These are phyloP conservation scores for Muntiacus reevesi DNA, from an alignment of 2,113 vertebrate genomes.

Conservation along the genomic window DNA sequence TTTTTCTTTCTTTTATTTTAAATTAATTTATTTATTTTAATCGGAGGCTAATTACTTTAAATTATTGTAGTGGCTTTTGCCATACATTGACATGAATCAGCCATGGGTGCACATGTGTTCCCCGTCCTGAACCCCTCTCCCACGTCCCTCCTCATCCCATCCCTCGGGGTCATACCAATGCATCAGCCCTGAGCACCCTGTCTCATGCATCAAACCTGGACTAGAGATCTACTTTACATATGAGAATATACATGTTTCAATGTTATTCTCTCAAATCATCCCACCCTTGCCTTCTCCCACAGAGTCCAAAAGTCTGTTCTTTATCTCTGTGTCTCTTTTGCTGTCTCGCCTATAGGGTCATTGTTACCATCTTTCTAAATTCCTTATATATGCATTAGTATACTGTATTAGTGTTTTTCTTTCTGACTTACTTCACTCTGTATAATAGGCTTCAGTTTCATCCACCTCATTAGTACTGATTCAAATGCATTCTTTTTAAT, in stretches of 20 bases:
- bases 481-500: not conserved
- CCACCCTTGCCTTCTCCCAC: not conserved
- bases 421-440: not conserved
- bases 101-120: not conserved
- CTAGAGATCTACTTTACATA: not conserved
- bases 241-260: not conserved
- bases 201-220: not conserved
- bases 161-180: not conserved
- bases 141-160: not conserved
- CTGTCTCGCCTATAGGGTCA: not conserved
- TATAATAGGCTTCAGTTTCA: not conserved
- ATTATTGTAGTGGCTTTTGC: not conserved
- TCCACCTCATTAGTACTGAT: not conserved
- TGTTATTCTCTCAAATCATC: not conserved
- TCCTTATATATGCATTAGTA: not conserved
- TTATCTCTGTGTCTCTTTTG: not conserved
- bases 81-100: not conserved
- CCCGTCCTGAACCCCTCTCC: not conserved
- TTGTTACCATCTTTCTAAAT: not conserved
- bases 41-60: not conserved
- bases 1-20: no score
- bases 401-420: not conserved
- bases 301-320: not conserved
- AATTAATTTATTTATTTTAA: not conserved
- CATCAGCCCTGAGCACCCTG: not conserved